A percentile compares a stretch with the other conserved stretches of the same genome.
Conservation (phyloP, 2,797 vertebrate genomes). For the Pygocentrus nattereri region DNA sequence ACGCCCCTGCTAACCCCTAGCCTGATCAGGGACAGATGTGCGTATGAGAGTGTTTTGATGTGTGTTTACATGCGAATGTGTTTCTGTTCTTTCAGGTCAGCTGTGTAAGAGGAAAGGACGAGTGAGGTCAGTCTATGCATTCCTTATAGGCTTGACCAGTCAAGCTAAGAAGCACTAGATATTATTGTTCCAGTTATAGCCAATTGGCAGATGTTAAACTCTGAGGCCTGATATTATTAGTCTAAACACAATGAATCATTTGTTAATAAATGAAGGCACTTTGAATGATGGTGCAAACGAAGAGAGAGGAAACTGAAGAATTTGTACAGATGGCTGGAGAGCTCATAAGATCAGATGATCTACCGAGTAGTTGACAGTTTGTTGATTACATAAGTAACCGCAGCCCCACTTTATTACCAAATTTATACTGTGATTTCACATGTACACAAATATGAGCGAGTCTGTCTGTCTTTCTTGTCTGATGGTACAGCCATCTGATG, state of each 20-base stretch:
- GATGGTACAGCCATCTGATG: neutral
- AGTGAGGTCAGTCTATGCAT: constrained; percentile 31
- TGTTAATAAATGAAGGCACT: no score
- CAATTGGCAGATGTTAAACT: no score
- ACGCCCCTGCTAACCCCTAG: constrained; percentile 16
- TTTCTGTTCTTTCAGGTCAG: neutral
- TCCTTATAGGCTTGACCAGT: neutral
- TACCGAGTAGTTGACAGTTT: no score
- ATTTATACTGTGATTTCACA: no score
- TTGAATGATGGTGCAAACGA: no score
- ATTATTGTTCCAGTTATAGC: no score
- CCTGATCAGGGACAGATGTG: constrained; percentile 44
- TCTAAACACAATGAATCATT: neutral
- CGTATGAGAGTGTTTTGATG: constrained; percentile 52
- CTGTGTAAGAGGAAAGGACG: constrained; percentile 45
- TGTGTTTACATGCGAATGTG: constrained; percentile 58
- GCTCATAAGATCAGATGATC: no score
- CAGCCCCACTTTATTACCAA: no score
- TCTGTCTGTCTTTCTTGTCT: neutral
- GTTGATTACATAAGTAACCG: no score
- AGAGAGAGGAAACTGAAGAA: no score
- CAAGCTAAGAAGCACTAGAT: constrained; percentile 5
- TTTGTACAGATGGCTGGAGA: no score
- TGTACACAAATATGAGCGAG: neutral
- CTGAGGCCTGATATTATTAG: no score